phyloP scores from a whole-genome alignment of 2,113 vertebrate genomes.

The Edolisoma coerulescens region DNA sequence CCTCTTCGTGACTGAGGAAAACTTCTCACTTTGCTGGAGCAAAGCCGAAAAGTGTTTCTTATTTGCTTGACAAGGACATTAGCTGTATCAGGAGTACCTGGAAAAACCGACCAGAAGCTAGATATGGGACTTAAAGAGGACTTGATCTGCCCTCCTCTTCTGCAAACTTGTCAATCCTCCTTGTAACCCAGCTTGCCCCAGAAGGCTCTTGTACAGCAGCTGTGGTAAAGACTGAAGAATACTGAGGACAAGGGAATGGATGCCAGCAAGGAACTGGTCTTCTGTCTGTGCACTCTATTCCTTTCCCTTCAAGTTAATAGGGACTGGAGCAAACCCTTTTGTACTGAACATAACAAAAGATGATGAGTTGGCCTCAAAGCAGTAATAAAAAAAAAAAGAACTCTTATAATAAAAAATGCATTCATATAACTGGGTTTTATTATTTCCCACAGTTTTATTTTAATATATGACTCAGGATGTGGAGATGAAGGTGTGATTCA shows the following conservation, averaged over 20 bases:
- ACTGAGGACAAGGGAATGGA: neutral
- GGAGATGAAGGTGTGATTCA: constrained; percentile 61
- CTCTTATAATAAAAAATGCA: constrained; percentile 42
- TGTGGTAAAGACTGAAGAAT: neutral
- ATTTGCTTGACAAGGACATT: neutral
- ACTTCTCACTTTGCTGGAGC: neutral
- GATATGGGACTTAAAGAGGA: neutral
- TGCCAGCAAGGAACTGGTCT: neutral
- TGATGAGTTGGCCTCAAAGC: constrained; percentile 46
- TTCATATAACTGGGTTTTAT: constrained; percentile 54
- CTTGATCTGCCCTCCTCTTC: neutral
- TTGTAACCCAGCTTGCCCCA: neutral
- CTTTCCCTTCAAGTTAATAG: constrained; percentile 4
- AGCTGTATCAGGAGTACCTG: neutral
- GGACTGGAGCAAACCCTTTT: constrained; percentile 25
- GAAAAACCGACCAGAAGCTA: neutral
- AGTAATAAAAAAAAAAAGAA: constrained; percentile 38
- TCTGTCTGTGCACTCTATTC: neutral
- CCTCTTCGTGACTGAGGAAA: neutral
- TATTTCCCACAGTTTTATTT: constrained; percentile 66
- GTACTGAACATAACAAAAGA: constrained; percentile 48
- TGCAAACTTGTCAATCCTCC: neutral
- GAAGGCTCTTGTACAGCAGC: neutral
- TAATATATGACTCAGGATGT: constrained; percentile 48
- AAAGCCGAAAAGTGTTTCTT: neutral